A percentile compares a stretch with the other conserved stretches of the same genome.
Evolutionary conservation across 2,113 vertebrate genomes (phyloP).

Genomic region (Isichthys henryi): DNA sequence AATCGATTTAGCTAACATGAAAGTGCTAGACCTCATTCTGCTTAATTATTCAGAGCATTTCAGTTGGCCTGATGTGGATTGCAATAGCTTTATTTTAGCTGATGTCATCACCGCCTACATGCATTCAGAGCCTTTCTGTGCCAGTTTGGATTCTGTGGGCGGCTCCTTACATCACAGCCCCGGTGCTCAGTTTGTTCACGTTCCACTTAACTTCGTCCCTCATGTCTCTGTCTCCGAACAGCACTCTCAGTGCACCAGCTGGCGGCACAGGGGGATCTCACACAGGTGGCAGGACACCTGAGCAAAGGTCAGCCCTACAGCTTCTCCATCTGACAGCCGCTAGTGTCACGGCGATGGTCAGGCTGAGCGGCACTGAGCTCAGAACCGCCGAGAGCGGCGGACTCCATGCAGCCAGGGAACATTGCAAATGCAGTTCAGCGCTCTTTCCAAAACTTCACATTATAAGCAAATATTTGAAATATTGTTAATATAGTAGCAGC

Average conservation of each 20-base stretch:
- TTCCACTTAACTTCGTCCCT: background rate
- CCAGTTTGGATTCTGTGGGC: background rate
- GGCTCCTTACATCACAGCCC: background rate
- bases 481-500: background rate
- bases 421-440: background rate
- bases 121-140: background rate
- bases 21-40: background rate
- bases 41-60: background rate
- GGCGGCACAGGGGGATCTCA: conserved; percentile 85
- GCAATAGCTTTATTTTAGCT: background rate
- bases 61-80: background rate
- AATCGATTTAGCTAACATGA: background rate
- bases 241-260: conserved; percentile 89
- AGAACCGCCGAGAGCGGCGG: background rate
- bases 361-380: background rate
- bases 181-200: background rate
- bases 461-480: background rate
- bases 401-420: background rate
- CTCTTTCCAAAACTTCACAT: background rate
- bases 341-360: background rate
- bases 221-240: conserved; percentile 31
- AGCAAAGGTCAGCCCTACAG: conserved; percentile 64
- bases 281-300: conserved; percentile 71
- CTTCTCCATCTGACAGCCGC: background rate
- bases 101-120: background rate